phyloP scores from a whole-genome alignment of 1,140 invertebrate species.

The Solenopsis fugax region DNA sequence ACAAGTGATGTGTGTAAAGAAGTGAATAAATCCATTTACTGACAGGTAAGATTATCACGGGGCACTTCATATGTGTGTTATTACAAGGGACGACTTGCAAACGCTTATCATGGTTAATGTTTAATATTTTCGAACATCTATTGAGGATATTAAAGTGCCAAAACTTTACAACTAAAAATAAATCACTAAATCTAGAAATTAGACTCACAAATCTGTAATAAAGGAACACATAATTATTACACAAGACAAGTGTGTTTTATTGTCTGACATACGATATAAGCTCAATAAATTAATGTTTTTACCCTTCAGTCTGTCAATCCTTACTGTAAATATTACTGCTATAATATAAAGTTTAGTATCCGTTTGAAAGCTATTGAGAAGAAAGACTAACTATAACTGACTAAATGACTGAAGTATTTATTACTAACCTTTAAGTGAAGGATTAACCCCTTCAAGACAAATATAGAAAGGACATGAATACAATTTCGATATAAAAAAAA shows the following conservation, averaged over 20 bases:
- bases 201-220: conserved; percentile 9
- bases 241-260: conserved; percentile 64
- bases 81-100: background rate
- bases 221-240: background rate
- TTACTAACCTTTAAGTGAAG: background rate
- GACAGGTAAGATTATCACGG: background rate
- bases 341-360: conserved; percentile 55
- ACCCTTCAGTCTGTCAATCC: background rate
- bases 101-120: background rate
- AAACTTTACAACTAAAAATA: background rate
- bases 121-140: background rate
- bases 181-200: conserved; percentile 14
- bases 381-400: background rate
- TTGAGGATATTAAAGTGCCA: background rate
- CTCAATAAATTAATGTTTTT: conserved; percentile 76
- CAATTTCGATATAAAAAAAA: conserved; percentile 3
- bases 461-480: conserved; percentile 4
- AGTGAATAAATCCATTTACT: conserved; percentile 15
- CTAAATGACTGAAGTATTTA: conserved; percentile 7
- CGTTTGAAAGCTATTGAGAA: background rate
- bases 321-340: conserved; percentile 53
- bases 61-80: background rate
- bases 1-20: background rate
- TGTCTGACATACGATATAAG: conserved; percentile 65
- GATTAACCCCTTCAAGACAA: background rate